Evolutionary conservation across 2,797 vertebrate genomes (phyloP), one percentile per base, ranked within the genome.

Genomic region (Carcharodon carcharias): DNA sequence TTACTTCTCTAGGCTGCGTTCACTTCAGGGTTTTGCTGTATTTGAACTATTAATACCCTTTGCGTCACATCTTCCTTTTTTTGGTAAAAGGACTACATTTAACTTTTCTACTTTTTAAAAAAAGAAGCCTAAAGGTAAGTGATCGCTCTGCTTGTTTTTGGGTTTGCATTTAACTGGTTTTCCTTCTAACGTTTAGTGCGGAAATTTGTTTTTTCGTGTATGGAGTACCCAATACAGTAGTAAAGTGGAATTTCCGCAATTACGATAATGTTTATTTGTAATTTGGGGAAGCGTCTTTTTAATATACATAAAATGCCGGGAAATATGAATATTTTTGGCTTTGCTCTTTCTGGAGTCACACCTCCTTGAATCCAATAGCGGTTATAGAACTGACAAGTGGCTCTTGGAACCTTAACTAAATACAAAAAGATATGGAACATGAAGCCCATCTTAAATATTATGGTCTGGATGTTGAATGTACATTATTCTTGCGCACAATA

Each of bases 81-180:
- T 73, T 95, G 69, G 69, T 56, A 95, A 63, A 93, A 65, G 94
- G 69, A 95, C 94, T 95, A 50, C 67, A 69, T 67, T 95, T 35
- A 95, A 95, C 94, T 95, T 95, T 77, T 58, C 94, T 95, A 77
- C 94, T 56, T 11, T 67, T 67, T 80, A 80, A 80, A 77, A 77
- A 77, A 73, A 71, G 28, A 77, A 58, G 28, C 50, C 45, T 56
- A 77, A 73, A 95, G 94, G 94, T 95, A 95, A 95, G 94, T 77
- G 63, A 45, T 9, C 18, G n/a, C n/a, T 45, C 91, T 45, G 45
- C 23, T 93, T 63, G n/a, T 65, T 7, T 11, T 93, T 91, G 56
- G 56, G 14, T 91, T 89, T 61, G 56, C 14, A 91, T 91, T n/a
- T 35, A 61, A 58, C 54, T 35, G n/a, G 21, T 65, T 40, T 92